These are phyloP conservation scores for Nansenia antarctica DNA, from an alignment of 2,113 vertebrate species.

Conservation along the genomic window DNA sequence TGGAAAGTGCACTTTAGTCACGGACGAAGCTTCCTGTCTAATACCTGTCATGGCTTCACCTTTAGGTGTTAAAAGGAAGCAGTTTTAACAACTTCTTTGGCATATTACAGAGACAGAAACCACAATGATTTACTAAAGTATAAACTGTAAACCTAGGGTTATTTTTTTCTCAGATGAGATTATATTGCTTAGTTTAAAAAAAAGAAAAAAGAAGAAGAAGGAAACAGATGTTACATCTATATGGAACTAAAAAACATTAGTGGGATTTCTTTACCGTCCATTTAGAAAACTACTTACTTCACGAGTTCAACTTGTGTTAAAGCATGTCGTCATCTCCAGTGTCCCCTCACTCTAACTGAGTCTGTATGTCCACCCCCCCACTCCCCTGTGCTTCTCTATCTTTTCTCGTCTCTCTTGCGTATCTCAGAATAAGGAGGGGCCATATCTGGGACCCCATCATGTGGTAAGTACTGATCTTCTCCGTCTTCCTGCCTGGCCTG, in stretches of 20 bases:
- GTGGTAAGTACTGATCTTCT: constrained; percentile 88
- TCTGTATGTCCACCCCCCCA: neutral
- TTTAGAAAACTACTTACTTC: neutral
- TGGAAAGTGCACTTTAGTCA: no score
- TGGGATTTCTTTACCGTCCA: neutral
- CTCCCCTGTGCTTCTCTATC: neutral
- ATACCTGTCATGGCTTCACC: neutral
- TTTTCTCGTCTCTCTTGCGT: constrained; percentile 18
- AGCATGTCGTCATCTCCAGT: neutral
- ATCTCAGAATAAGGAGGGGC: constrained; percentile 92
- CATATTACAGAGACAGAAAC: neutral
- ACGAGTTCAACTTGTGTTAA: neutral
- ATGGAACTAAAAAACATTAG: neutral
- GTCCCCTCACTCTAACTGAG: neutral
- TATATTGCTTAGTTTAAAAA: neutral
- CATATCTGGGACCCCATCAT: constrained; percentile 93
- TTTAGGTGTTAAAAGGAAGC: neutral
- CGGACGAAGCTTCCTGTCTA: neutral
- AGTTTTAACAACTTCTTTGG: neutral
- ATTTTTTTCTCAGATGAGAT: neutral
- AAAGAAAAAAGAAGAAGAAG: no score
- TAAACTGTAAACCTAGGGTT: neutral
- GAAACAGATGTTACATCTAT: neutral
- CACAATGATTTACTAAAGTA: neutral
- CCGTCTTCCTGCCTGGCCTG: constrained; percentile 56